Evolutionary conservation across 2,113 vertebrate genomes (phyloP), one percentile per base, ranked within the genome.

Genomic region (Tetraodon nigroviridis): DNA sequence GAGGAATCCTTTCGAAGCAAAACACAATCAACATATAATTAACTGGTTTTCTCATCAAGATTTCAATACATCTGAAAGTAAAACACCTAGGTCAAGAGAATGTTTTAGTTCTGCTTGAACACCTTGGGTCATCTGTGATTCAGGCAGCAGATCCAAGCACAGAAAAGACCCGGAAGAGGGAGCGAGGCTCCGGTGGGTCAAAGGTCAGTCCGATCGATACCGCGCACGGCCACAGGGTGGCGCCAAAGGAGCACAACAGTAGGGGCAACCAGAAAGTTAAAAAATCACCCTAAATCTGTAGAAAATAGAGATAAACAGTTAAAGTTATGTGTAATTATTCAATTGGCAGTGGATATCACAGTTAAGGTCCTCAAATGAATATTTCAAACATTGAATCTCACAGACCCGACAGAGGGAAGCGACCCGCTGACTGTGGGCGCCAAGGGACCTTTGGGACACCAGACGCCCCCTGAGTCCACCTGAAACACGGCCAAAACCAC

Each of bases 141-240:
- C 58, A 86, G 86, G 78, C 51, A 7, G n/a, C 2, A 5, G 13
- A 1, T 4, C 52, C 0, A 63, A 73, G 21, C 1, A 42, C 40
- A 68, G 20, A 45, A 62, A 64, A 7, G 47, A 69, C 15, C 44
- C 69, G 0, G 78, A 78, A 1, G 84, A 81, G 16, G 55, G 46
- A 22, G 78, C 76, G 2, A 86, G 89, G 67, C 80, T 89, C 72
- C 75, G 71, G 3, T 37, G 18, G 11, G 78, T 83, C 14, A 82
- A 71, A 89, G 87, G 89, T 90, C 44, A 3, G 78, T 59, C 5
- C 3, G 1, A 3, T 22, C 1, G 7, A 32, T 1, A 10, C 1
- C 0, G 3, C 0, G 18, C 5, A 2, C 5, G 8, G 0, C 15
- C 78, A 67, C 47, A 14, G 70, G 81, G 37, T 47, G 45, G 79